phyloP scores from a whole-genome alignment of 2,888 invertebrate species.

The Schizaphis graminum region DNA sequence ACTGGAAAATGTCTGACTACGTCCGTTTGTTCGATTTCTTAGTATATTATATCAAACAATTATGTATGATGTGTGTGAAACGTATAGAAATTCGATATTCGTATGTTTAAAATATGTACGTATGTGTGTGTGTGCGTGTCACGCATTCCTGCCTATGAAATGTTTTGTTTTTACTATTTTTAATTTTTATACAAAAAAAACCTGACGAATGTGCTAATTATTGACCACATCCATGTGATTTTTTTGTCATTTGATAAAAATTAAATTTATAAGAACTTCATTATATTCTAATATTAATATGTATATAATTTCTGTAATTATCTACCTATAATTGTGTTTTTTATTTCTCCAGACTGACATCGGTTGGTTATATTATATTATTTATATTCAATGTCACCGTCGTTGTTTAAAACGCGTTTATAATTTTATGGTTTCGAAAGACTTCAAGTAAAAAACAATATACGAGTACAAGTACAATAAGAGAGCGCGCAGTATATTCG shows the following conservation, averaged over 20 bases:
- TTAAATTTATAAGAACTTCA: neutral
- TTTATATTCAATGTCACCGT: neutral
- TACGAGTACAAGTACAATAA: neutral
- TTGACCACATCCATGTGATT: neutral
- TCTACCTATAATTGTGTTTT: neutral
- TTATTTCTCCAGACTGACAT: neutral
- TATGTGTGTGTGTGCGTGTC: neutral
- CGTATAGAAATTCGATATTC: slow-evolving; percentile 40
- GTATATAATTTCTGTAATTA: too few relatives aligned
- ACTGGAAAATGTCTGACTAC: slow-evolving; percentile 21
- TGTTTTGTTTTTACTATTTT: neutral
- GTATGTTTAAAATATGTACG: neutral
- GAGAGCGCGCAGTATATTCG: neutral
- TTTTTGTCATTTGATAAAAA: neutral
- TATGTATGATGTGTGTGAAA: neutral
- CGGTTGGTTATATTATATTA: neutral
- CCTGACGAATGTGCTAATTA: neutral
- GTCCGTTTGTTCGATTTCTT: slow-evolving; percentile 44
- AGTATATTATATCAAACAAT: slow-evolving; percentile 27
- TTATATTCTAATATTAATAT: too few relatives aligned
- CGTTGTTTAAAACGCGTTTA: neutral
- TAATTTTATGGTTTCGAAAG: slow-evolving; percentile 14
- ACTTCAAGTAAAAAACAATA: neutral
- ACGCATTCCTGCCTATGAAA: neutral
- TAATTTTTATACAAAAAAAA: neutral